Percentiles rank a stretch among this genome's conserved stretches.
phyloP scores from a whole-genome alignment of 2,888 invertebrate species.

The Dorcus parallelipipedus region DNA sequence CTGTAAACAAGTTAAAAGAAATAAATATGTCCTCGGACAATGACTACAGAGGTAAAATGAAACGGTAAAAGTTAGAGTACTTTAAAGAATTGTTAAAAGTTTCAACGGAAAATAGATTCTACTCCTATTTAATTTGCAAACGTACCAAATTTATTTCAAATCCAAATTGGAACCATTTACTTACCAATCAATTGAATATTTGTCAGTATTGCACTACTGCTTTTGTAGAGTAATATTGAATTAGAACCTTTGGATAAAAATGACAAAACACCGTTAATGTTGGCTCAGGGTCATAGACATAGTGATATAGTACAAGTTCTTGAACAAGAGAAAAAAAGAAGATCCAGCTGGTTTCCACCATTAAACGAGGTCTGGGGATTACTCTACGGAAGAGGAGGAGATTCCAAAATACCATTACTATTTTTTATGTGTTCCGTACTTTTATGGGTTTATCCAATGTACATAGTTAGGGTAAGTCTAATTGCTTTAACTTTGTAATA shows the following conservation, averaged over 20 bases:
- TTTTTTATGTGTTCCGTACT: constrained; percentile 83
- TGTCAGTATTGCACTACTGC: not conserved
- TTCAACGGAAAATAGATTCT: too few relatives aligned
- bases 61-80: too few relatives aligned
- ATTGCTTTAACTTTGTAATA: not conserved
- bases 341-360: constrained; percentile 83
- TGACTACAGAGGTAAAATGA: too few relatives aligned
- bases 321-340: constrained; percentile 76
- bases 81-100: too few relatives aligned
- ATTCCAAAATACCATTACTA: constrained; percentile 83
- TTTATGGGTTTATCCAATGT: constrained; percentile 93
- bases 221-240: constrained; percentile 73
- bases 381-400: constrained; percentile 86
- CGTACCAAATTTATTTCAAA: not conserved
- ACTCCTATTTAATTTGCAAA: not conserved
- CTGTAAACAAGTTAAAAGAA: too few relatives aligned
- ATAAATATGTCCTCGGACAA: too few relatives aligned
- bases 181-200: not conserved
- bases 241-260: constrained; percentile 86
- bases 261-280: constrained; percentile 85
- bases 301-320: constrained; percentile 78
- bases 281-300: constrained; percentile 86
- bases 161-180: not conserved
- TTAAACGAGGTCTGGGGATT: constrained; percentile 85
- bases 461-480: constrained; percentile 70